Evolutionary conservation across 2,797 vertebrate genomes (phyloP).

Genomic region (Clarias laeviceps): DNA sequence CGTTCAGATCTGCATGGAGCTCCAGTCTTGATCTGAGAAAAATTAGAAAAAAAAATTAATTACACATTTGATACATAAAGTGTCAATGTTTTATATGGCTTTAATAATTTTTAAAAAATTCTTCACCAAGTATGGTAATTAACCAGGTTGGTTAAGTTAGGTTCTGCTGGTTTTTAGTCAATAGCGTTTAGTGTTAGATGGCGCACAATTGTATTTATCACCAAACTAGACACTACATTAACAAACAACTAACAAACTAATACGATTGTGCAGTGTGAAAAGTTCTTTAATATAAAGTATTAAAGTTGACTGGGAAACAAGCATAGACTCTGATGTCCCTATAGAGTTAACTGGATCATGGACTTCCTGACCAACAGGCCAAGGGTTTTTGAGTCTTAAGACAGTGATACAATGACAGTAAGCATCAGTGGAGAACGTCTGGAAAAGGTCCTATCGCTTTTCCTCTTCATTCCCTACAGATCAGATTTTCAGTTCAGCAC

Average conservation of each 20-base stretch:
- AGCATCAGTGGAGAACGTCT: background rate
- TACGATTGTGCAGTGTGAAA: background rate
- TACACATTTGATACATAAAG: background rate
- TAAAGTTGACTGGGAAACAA: background rate
- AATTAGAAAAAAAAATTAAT: too few relatives aligned
- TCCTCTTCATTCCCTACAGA: background rate
- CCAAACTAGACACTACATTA: background rate
- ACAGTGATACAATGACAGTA: background rate
- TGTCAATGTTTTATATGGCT: background rate
- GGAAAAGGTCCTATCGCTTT: background rate
- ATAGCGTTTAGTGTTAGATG: background rate
- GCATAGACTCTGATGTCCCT: background rate
- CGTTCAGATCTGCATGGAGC: slow-evolving; percentile 94
- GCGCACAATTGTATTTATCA: background rate
- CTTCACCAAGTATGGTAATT: too few relatives aligned
- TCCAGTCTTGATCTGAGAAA: slow-evolving; percentile 89
- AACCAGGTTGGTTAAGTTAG: background rate
- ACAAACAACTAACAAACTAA: background rate
- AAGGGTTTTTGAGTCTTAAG: background rate
- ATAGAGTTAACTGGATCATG: background rate
- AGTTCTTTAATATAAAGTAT: background rate
- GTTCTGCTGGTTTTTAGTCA: background rate
- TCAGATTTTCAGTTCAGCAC: background rate
- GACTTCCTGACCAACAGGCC: background rate
- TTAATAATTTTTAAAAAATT: background rate